phyloP scores from a whole-genome alignment of 2,113 vertebrate species.

The Notiomystis cincta region DNA sequence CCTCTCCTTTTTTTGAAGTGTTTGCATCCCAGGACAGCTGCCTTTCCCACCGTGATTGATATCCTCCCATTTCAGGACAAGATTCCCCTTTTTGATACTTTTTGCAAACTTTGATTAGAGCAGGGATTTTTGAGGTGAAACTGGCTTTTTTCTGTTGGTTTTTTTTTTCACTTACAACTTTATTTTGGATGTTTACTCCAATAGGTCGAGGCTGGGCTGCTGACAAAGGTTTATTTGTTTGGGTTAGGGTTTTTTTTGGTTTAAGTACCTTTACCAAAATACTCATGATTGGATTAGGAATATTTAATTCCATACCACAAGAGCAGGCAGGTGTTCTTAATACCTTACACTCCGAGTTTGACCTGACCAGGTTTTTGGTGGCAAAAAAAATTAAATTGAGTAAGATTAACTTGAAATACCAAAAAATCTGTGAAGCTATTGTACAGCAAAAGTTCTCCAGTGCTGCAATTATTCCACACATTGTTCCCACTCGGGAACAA shows the following conservation, averaged over 20 bases:
- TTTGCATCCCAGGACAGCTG: not conserved
- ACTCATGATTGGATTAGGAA: accelerated
- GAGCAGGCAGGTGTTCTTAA: not conserved
- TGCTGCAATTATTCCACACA: not conserved
- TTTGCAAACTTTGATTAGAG: not conserved
- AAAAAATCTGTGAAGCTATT: not conserved
- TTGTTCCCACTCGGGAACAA: accelerated
- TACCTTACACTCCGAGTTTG: not conserved
- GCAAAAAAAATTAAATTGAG: not conserved
- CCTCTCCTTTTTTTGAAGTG: not conserved
- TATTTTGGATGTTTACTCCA: not conserved
- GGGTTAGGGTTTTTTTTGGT: not conserved
- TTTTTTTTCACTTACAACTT: not conserved
- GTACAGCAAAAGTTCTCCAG: not conserved
- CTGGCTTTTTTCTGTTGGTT: not conserved
- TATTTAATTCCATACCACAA: not conserved
- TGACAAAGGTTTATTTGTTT: not conserved
- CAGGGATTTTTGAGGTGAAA: not conserved
- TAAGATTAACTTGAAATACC: not conserved
- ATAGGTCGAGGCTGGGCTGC: not conserved
- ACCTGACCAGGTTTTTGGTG: not conserved
- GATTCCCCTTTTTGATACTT: not conserved
- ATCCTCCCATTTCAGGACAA: not conserved
- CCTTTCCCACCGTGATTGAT: not conserved
- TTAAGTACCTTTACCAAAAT: not conserved